A percentile compares a stretch with the other conserved stretches of the same genome.
phyloP scores from a whole-genome alignment of 2,113 vertebrate species.

The Microtus richardsoni region DNA sequence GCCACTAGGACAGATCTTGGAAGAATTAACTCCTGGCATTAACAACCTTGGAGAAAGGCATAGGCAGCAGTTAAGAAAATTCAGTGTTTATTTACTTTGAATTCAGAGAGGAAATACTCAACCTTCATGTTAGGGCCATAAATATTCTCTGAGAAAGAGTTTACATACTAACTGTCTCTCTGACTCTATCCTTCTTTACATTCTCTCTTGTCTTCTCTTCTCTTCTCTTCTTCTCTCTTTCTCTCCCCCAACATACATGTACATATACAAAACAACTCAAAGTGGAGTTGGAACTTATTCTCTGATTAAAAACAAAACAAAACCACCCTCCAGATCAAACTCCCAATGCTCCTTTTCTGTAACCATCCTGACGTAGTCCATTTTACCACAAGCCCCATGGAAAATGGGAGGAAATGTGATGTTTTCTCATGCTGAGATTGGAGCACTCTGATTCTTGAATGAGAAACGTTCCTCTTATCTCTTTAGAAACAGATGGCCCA shows the following conservation, averaged over 20 bases:
- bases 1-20: background rate
- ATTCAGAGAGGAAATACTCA: background rate
- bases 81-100: background rate
- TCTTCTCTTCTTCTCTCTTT: background rate
- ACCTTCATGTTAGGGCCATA: background rate
- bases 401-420: background rate
- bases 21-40: background rate
- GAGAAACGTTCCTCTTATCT: background rate
- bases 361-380: background rate
- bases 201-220: background rate
- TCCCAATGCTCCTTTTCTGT: background rate
- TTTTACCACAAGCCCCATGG: background rate
- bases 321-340: background rate
- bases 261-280: background rate
- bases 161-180: background rate
- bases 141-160: background rate
- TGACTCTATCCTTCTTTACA: background rate
- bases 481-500: conserved; percentile 17
- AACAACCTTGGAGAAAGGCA: background rate
- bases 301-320: background rate
- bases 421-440: background rate
- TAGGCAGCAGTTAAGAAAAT: background rate
- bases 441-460: background rate
- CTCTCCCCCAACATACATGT: background rate
- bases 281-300: background rate